phyloP scores from a whole-genome alignment of 2,888 invertebrate genomes.

The Drosophila lutescens region DNA sequence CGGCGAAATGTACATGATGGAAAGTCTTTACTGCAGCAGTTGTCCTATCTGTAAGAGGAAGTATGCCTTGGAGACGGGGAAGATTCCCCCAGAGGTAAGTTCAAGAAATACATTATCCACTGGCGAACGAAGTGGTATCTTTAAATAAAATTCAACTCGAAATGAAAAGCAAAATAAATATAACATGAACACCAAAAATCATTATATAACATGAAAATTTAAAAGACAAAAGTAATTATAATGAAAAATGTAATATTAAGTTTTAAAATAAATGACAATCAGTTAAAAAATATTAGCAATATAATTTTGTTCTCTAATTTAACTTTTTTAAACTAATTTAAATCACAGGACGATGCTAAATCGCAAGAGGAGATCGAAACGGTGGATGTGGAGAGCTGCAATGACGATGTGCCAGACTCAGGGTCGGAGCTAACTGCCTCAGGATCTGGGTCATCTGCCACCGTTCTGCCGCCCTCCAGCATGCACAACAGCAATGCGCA shows the following conservation, averaged over 20 bases:
- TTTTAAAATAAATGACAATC: too few relatives aligned
- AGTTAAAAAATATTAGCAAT: too few relatives aligned
- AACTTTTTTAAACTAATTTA: neutral
- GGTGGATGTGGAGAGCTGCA: constrained; percentile 88
- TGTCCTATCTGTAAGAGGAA: constrained; percentile 88
- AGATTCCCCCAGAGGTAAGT: constrained; percentile 87
- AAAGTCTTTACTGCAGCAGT: constrained; percentile 84
- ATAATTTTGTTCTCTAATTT: too few relatives aligned
- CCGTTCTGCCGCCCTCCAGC: constrained; percentile 51
- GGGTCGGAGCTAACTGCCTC: constrained; percentile 78
- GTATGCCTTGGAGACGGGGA: constrained; percentile 85
- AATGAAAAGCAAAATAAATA: too few relatives aligned
- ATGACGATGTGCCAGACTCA: constrained; percentile 84
- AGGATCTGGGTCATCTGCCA: constrained; percentile 22
- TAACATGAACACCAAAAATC: too few relatives aligned
- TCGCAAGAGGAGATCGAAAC: constrained; percentile 88
- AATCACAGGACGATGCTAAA: constrained; percentile 71
- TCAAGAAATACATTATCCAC: neutral
- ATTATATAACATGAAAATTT: too few relatives aligned
- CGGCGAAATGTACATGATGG: constrained; percentile 85
- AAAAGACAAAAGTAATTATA: too few relatives aligned
- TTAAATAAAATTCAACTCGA: too few relatives aligned
- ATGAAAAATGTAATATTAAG: too few relatives aligned
- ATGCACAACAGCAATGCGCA: constrained; percentile 81
- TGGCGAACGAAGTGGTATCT: too few relatives aligned